Conservation (phyloP, 1,140 invertebrate species). For the Planococcus citri region DNA sequence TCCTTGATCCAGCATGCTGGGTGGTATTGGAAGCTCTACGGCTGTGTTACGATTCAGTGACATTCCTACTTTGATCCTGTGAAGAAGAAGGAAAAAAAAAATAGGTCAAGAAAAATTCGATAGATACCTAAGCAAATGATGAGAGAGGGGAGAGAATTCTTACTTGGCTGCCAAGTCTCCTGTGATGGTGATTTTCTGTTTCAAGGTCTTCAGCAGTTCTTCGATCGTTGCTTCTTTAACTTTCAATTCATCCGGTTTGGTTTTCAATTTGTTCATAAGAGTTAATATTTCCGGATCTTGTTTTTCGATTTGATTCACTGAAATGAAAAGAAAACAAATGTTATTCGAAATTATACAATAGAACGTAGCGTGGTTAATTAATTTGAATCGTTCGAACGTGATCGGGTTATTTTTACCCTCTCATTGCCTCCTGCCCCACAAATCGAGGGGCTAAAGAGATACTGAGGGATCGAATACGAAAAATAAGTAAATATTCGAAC, state of each 20-base stretch:
- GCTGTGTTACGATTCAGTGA: constrained; percentile 70
- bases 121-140: neutral
- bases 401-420: too few species aligned
- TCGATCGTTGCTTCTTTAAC: constrained; percentile 45
- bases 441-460: too few species aligned
- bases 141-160: neutral
- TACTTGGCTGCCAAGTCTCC: constrained; percentile 45
- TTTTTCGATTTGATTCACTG: constrained; percentile 50
- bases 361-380: constrained; percentile 18
- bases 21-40: constrained; percentile 72
- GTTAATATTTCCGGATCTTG: constrained; percentile 48
- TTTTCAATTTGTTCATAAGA: constrained; percentile 43
- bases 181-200: constrained; percentile 43
- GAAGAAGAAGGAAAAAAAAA: constrained; percentile 46
- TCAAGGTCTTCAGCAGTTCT: constrained; percentile 58
- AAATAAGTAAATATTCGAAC: too few species aligned
- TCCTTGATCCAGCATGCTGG: constrained; percentile 62
- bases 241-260: constrained; percentile 44
- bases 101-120: constrained; percentile 15
- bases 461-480: too few species aligned
- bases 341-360: constrained; percentile 9
- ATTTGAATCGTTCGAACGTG: too few species aligned
- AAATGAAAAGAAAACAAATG: constrained; percentile 27
- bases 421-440: too few species aligned
- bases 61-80: constrained; percentile 63